Evolutionary conservation across 2,797 vertebrate species (phyloP).

Genomic region (Florisuga fusca): DNA sequence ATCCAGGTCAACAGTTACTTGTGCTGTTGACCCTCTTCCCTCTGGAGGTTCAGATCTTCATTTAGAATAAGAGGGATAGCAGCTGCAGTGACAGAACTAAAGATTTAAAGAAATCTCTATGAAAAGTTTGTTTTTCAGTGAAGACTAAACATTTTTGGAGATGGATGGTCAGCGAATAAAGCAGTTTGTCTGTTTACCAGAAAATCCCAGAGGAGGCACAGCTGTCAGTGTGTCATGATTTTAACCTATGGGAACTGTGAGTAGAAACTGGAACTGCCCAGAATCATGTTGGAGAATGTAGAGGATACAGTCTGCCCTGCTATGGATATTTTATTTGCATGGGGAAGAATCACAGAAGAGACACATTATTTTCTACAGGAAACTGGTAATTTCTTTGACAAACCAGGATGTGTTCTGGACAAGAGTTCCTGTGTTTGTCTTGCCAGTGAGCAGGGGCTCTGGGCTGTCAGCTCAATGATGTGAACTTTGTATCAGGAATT

Average conservation of each 20-base stretch:
- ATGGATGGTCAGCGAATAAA: neutral
- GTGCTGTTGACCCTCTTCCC: neutral
- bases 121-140: neutral
- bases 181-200: neutral
- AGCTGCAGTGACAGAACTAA: neutral
- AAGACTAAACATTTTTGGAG: neutral
- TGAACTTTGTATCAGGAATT: neutral
- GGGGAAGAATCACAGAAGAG: neutral
- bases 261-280: neutral
- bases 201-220: neutral
- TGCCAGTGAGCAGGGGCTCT: neutral
- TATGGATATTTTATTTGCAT: neutral
- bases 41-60: neutral
- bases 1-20: neutral
- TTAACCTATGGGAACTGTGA: neutral
- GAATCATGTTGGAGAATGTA: neutral
- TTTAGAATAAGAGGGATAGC: neutral
- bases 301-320: neutral
- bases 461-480: neutral
- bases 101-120: neutral
- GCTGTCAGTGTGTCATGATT: neutral
- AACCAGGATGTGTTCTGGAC: neutral
- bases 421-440: conserved; percentile 40
- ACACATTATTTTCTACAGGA: neutral
- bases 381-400: neutral